Base-by-base conservation (phyloP, 2,888 invertebrate genomes). In the Sphecodes monilicornis region DNA sequence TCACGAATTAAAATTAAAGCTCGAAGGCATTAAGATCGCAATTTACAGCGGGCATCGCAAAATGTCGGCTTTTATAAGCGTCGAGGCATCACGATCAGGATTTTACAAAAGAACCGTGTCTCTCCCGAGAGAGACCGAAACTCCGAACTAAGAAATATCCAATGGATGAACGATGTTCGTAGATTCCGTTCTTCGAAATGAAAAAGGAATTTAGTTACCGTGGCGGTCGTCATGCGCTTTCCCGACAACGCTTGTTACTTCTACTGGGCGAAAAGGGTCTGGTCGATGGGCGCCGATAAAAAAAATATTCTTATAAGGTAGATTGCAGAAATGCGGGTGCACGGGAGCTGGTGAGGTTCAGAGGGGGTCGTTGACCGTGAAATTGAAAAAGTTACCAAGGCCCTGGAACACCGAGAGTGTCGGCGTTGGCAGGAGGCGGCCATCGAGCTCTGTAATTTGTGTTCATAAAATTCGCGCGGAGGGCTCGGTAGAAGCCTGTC, bases 361-460 rank as follows among this genome's bases (percentile, higher is more conserved):
- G 54, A 41, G 68, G 64, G 73, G 76, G 78, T 79, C 80, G 86
- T 60, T 80, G 88, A 84, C 82, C 90, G 86, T 92, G 89, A 91
- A 92, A 92, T 91, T 89, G 90, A 91, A 92, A 91, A 92, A 92
- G 89, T 91, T 90, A 81, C 85, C 90, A 89, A 89, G 89, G 84
- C 89, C 76, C 79, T 80, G 81, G 82, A 82, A 89, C 89, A 90
- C 86, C 90, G 87, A 91, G 90, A 91, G 92, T 93, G 91, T 93
- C 90, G 88, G 91, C 89, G 90, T 91, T 92, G 91, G 92, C 92
- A 91, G 93, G 90, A 92, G 94, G 92, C 93, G 93, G 94, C 88
- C 90, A 91, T 90, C 89, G 90, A 85, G 91, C 93, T 94, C 94
- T 94, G 94, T 94, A 94, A 94, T 94, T 94, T 94, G 92, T 92